These are phyloP conservation scores for Melanocharis versteri DNA, from an alignment of 2,113 vertebrate genomes.

Conservation along the genomic window DNA sequence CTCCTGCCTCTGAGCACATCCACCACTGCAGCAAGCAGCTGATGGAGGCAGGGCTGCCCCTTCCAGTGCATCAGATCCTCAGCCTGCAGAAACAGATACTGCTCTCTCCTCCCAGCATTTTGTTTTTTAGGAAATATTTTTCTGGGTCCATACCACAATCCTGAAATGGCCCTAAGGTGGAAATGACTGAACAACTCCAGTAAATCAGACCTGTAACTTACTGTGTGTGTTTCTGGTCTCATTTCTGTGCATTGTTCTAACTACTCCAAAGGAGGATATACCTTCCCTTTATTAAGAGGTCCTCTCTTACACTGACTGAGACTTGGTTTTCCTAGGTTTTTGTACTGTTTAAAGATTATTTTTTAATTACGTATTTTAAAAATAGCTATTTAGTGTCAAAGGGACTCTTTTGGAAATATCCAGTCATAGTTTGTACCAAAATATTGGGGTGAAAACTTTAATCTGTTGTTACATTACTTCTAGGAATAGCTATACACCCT, in stretches of 20 bases:
- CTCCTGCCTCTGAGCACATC: background rate
- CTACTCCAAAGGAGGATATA: background rate
- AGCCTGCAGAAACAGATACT: background rate
- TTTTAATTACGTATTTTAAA: background rate
- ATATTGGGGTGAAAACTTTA: background rate
- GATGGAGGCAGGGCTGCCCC: background rate
- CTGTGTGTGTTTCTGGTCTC: background rate
- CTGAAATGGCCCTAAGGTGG: background rate
- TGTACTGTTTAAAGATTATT: constrained; percentile 8
- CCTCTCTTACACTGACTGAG: background rate
- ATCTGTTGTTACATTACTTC: background rate
- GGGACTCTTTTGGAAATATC: constrained; percentile 11
- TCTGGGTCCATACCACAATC: background rate
- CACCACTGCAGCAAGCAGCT: background rate
- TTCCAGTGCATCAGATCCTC: background rate
- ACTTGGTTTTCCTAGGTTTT: constrained; percentile 20
- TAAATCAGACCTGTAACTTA: constrained; percentile 16
- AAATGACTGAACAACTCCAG: constrained; percentile 4
- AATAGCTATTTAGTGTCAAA: constrained; percentile 13
- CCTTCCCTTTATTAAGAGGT: background rate
- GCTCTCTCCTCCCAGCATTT: background rate
- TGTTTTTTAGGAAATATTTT: background rate
- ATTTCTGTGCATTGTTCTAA: constrained; percentile 1
- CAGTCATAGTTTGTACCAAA: background rate
- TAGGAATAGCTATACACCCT: background rate